Percentiles rank a stretch among this genome's conserved stretches.
phyloP scores from a whole-genome alignment of 2,888 invertebrate genomes.

The Cyrtodaria siliqua region DNA sequence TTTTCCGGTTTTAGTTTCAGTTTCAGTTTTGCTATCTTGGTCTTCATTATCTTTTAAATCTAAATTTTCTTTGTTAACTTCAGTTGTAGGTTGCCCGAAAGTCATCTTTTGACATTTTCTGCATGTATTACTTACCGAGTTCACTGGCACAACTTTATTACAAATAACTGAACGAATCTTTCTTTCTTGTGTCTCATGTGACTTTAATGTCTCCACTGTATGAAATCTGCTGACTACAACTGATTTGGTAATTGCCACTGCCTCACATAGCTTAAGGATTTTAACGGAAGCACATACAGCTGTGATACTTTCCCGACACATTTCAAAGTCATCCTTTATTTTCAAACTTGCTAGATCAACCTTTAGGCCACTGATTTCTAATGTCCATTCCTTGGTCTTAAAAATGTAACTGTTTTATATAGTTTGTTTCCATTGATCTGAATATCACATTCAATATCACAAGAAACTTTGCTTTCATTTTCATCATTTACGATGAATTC shows the following conservation, averaged over 20 bases:
- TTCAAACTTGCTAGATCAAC: slow-evolving; percentile 15
- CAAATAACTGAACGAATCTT: slow-evolving; percentile 2
- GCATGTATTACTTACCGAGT: slow-evolving; percentile 1
- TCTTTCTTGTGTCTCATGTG: slow-evolving; percentile 2
- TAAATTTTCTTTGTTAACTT: too few relatives aligned
- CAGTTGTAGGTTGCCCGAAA: too few relatives aligned
- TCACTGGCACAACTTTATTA: slow-evolving; percentile 1
- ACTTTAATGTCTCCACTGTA: slow-evolving; percentile 19
- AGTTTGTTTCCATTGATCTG: slow-evolving; percentile 15
- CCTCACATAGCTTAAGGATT: slow-evolving; percentile 32
- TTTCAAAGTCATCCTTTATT: slow-evolving; percentile 12
- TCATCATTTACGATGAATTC: slow-evolving; percentile 23
- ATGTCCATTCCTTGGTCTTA: slow-evolving; percentile 4
- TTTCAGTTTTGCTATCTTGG: too few relatives aligned
- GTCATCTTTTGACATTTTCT: too few relatives aligned
- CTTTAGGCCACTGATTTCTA: slow-evolving; percentile 13
- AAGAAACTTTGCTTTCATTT: slow-evolving; percentile 15
- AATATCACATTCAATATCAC: not conserved
- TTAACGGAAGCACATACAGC: slow-evolving; percentile 19
- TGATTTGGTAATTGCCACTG: slow-evolving; percentile 22
- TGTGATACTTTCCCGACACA: slow-evolving; percentile 23
- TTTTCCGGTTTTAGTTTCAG: too few relatives aligned
- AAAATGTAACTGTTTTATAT: slow-evolving; percentile 20
- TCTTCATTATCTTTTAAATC: too few relatives aligned
- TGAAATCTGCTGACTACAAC: slow-evolving; percentile 42